Percentiles rank a stretch among this genome's conserved stretches.
Conservation (phyloP, 2,113 vertebrate species). For the Seriola rivoliana region DNA sequence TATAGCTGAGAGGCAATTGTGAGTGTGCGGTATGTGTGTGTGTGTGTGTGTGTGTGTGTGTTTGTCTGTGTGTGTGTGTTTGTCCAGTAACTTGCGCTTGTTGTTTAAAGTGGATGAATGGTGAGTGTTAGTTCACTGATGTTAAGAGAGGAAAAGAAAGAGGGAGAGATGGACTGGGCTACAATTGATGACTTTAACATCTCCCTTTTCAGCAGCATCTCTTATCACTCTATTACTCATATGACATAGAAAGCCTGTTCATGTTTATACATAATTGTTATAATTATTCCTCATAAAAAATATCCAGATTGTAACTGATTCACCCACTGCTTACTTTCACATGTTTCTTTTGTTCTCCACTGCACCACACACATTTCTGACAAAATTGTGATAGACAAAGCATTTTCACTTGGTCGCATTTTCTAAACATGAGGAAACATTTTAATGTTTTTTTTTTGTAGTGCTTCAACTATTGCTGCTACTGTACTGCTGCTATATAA, state of each 20-base stretch:
- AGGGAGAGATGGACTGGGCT: slow-evolving; percentile 13
- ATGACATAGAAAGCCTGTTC: slow-evolving; percentile 10
- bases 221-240: neutral
- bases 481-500: too few species aligned
- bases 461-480: neutral
- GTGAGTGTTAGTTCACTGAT: slow-evolving; percentile 39
- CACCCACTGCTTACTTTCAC: neutral
- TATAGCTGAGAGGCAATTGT: slow-evolving; percentile 46
- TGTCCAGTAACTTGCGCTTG: slow-evolving; percentile 44
- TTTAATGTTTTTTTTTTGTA: neutral
- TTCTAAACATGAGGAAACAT: neutral
- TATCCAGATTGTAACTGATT: neutral
- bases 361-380: neutral
- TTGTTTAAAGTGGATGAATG: slow-evolving; percentile 53
- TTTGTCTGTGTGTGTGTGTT: slow-evolving; percentile 40
- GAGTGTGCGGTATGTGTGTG: slow-evolving; percentile 6
- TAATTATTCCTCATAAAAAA: neutral
- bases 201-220: slow-evolving; percentile 34
- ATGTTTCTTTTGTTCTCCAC: neutral
- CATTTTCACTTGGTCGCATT: neutral
- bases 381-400: neutral
- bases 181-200: slow-evolving; percentile 31
- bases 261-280: neutral
- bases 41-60: too few species aligned
- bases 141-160: neutral